These are phyloP conservation scores for Salpingus planirostris DNA, from an alignment of 2,888 invertebrate genomes.

Conservation along the genomic window DNA sequence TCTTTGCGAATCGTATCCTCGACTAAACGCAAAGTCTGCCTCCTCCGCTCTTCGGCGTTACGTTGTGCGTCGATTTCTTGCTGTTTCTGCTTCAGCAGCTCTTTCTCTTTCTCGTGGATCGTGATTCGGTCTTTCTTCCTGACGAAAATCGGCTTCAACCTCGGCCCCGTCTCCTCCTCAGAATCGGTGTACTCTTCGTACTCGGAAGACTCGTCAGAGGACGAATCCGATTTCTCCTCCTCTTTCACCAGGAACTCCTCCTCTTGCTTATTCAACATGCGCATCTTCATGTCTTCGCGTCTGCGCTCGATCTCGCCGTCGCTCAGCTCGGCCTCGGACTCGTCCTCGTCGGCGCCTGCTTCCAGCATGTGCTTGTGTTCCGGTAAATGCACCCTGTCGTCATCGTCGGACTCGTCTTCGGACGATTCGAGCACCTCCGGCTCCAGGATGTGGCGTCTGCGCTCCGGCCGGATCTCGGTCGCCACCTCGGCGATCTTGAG, in stretches of 20 bases:
- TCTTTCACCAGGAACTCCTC: slow-evolving; percentile 68
- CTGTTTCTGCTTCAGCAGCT: slow-evolving; percentile 75
- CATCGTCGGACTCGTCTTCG: slow-evolving; percentile 48
- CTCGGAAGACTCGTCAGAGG: slow-evolving; percentile 65
- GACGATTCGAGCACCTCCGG: slow-evolving; percentile 58
- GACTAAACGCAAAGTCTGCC: slow-evolving; percentile 81
- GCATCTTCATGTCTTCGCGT: slow-evolving; percentile 58
- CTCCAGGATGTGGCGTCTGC: slow-evolving; percentile 57
- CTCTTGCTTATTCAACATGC: slow-evolving; percentile 60
- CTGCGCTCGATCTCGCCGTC: slow-evolving; percentile 78
- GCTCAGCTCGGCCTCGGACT: slow-evolving; percentile 76
- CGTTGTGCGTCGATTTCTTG: slow-evolving; percentile 74
- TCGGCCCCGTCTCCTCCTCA: slow-evolving; percentile 81
- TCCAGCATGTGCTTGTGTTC: slow-evolving; percentile 41
- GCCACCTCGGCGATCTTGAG: slow-evolving; percentile 48
- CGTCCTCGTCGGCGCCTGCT: slow-evolving; percentile 48
- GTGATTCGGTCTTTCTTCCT: slow-evolving; percentile 89
- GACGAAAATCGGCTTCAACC: slow-evolving; percentile 92
- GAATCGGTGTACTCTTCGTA: slow-evolving; percentile 84
- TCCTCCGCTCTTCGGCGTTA: slow-evolving; percentile 78
- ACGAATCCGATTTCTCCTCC: slow-evolving; percentile 61
- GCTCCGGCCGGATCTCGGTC: slow-evolving; percentile 47
- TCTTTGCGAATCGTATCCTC: slow-evolving; percentile 85
- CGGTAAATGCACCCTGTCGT: slow-evolving; percentile 37
- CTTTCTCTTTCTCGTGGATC: slow-evolving; percentile 88